Percentiles rank a stretch among this genome's conserved stretches.
These are phyloP conservation scores for Meghimatium bilineatum DNA, from an alignment of 2,888 invertebrate species.

Conservation along the genomic window DNA sequence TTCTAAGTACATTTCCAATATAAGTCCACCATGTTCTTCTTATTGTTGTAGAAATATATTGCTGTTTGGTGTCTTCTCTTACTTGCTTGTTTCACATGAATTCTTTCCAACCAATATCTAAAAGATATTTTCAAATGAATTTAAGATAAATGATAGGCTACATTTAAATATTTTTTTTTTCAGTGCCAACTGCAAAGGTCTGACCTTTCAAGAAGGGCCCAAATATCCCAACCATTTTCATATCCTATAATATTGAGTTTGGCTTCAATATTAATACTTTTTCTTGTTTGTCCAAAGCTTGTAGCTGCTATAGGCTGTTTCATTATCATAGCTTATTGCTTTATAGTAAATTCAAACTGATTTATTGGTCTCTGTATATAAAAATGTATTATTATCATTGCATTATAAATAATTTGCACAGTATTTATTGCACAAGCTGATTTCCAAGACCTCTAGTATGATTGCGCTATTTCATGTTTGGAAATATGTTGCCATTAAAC, in stretches of 20 bases:
- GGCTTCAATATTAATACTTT: slow-evolving; percentile 28
- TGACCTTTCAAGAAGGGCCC: neutral
- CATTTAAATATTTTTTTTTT: slow-evolving; percentile 15
- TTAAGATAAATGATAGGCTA: no score
- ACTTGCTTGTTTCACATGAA: no score
- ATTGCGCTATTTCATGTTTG: no score
- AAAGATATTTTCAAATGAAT: no score
- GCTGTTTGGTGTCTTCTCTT: no score
- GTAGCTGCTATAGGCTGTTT: slow-evolving; percentile 25
- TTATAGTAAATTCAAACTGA: slow-evolving; percentile 3
- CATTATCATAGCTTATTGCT: slow-evolving; percentile 26
- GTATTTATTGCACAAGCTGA: neutral
- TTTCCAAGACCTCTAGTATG: no score
- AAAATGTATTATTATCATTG: neutral
- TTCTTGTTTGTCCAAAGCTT: slow-evolving; percentile 21
- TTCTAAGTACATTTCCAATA: no score
- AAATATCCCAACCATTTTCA: slow-evolving; percentile 16
- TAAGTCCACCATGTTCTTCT: no score
- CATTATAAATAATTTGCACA: neutral
- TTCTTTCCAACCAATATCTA: no score
- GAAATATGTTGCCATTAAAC: no score
- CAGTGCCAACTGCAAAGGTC: slow-evolving; percentile 23
- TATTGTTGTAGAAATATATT: no score
- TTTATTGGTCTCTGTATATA: neutral
- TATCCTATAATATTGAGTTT: slow-evolving; percentile 34